A percentile compares a stretch with the other conserved stretches of the same genome.
These are phyloP conservation scores for Cerceris rybyensis DNA, from an alignment of 2,888 invertebrate species.

Conservation along the genomic window DNA sequence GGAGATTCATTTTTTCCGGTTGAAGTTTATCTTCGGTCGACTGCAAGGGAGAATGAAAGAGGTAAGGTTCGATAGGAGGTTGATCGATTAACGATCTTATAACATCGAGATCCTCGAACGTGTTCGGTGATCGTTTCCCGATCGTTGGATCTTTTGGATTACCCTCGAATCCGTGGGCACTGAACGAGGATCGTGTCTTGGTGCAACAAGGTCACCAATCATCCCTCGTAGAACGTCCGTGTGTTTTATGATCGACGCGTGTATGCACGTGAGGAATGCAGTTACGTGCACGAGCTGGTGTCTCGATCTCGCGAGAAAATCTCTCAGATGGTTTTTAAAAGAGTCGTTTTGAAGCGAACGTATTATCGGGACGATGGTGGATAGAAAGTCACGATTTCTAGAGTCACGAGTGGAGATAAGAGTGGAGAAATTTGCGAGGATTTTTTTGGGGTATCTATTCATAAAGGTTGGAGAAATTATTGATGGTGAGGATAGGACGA, in stretches of 20 bases:
- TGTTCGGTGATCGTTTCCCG: conserved; percentile 17
- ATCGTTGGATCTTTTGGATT: conserved; percentile 35
- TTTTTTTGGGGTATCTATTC: no score
- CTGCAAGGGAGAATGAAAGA: neutral
- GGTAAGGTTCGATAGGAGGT: neutral
- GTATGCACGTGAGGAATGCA: conserved; percentile 9
- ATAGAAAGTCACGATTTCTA: no score
- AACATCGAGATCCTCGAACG: conserved; percentile 22
- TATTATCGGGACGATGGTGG: no score
- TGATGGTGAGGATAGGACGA: no score
- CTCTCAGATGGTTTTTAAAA: neutral
- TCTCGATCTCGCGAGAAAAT: conserved; percentile 34
- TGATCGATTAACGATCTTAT: conserved; percentile 47
- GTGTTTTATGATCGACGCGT: conserved; percentile 46
- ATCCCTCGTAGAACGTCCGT: conserved; percentile 40
- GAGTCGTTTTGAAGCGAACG: no score
- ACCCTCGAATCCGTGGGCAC: conserved; percentile 43
- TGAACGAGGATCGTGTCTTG: conserved; percentile 27
- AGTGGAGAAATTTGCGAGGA: no score
- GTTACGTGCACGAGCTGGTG: conserved; percentile 33
- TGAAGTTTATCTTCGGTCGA: no score
- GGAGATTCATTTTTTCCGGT: no score
- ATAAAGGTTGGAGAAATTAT: no score
- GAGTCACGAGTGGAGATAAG: no score
- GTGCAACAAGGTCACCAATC: conserved; percentile 49